Evolutionary conservation across 2,888 invertebrate species (phyloP).

Genomic region (Drosophila austrosaltans): DNA sequence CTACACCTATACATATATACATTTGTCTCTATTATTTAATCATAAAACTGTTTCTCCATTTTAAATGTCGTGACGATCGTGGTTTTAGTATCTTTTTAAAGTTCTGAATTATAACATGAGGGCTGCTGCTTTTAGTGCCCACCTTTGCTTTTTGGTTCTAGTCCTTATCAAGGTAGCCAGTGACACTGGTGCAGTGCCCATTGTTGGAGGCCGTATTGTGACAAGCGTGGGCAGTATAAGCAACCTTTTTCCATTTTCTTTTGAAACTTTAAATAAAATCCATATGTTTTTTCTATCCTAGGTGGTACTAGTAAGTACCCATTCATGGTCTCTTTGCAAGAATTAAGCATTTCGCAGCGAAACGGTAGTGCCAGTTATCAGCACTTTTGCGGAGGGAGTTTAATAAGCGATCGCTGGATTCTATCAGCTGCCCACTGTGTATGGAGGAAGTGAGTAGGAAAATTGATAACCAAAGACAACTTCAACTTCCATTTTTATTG

Average conservation of each 20-base stretch:
- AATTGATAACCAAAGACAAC: background rate
- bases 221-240: conserved; percentile 62
- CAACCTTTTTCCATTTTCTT: background rate
- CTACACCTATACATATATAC: conserved; percentile 28
- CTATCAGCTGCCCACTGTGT: conserved; percentile 82
- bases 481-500: background rate
- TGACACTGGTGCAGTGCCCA: conserved; percentile 60
- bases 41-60: conserved; percentile 49
- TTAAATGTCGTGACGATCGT: conserved; percentile 42
- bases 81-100: conserved; percentile 55
- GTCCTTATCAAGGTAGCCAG: conserved; percentile 12
- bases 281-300: conserved; percentile 16
- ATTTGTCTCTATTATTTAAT: conserved; percentile 23
- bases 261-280: conserved; percentile 23
- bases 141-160: conserved; percentile 24
- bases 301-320: conserved; percentile 71
- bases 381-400: conserved; percentile 83
- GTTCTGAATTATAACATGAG: conserved; percentile 48
- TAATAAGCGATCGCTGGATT: conserved; percentile 79
- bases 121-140: conserved; percentile 40
- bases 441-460: conserved; percentile 74
- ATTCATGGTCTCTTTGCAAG: conserved; percentile 81
- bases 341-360: conserved; percentile 36
- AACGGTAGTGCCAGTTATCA: conserved; percentile 48
- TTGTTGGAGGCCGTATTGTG: conserved; percentile 77